Conservation (phyloP, 2,797 vertebrate genomes). For the Distichodus sexfasciatus region DNA sequence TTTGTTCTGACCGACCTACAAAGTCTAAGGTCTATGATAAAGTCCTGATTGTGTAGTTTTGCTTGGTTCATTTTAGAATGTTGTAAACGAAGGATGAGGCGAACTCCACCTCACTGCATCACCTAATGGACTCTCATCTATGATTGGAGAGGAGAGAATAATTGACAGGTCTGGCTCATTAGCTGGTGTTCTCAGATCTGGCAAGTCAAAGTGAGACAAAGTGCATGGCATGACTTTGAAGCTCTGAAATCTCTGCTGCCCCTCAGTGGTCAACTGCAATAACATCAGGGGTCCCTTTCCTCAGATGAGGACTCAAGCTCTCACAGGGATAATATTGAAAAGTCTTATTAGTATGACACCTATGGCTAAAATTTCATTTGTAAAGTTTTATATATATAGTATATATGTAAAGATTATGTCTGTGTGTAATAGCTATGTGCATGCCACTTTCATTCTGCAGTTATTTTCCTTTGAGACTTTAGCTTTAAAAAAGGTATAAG, state of each 20-base stretch:
- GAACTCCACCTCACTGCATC: not conserved
- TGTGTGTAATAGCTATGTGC: no score
- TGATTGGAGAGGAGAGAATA: not conserved
- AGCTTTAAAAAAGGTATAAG: not conserved
- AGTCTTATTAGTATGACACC: not conserved
- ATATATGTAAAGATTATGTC: no score
- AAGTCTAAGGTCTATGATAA: not conserved
- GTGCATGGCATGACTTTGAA: no score
- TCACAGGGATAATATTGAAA: not conserved
- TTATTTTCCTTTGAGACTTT: no score
- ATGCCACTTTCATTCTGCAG: no score
- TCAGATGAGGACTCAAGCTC: not conserved
- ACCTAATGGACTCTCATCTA: no score
- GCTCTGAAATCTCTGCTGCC: slow-evolving; percentile 35
- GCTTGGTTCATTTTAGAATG: not conserved
- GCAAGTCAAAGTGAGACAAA: no score
- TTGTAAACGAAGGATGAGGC: not conserved
- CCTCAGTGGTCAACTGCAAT: slow-evolving; percentile 43
- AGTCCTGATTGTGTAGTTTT: not conserved
- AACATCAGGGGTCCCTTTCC: not conserved
- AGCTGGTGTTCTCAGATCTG: no score
- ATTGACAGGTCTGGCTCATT: no score
- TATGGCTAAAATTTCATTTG: no score
- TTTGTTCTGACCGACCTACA: not conserved
- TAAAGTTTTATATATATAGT: no score